Conservation (phyloP, 1,140 invertebrate species). For the Charaxes varanes region DNA sequence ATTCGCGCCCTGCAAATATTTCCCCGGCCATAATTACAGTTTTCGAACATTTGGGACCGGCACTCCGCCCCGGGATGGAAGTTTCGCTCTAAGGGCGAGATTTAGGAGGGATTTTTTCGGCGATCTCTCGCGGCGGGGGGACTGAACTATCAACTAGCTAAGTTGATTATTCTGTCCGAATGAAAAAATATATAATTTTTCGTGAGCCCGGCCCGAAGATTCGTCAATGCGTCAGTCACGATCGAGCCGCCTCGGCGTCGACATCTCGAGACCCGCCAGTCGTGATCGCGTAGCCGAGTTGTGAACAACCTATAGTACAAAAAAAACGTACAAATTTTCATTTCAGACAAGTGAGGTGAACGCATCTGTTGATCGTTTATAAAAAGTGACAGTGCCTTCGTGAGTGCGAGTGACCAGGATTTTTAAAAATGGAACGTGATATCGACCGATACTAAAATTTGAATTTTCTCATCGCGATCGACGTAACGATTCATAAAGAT, state of each 20-base stretch:
- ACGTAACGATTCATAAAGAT: conserved; percentile 36
- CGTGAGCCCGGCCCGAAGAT: conserved; percentile 57
- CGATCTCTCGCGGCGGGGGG: conserved; percentile 31
- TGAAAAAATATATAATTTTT: conserved; percentile 71
- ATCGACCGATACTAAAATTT: conserved; percentile 25
- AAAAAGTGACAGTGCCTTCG: conserved; percentile 53
- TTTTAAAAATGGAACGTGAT: conserved; percentile 38
- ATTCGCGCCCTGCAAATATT: conserved; percentile 36
- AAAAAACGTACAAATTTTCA: conserved; percentile 65
- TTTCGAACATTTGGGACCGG: conserved; percentile 14
- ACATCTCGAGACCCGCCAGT: conserved; percentile 50
- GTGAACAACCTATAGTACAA: conserved; percentile 71
- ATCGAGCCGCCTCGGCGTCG: conserved; percentile 48
- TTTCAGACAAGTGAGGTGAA: conserved; percentile 53
- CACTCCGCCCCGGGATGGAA: background rate
- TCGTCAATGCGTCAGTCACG: conserved; percentile 67
- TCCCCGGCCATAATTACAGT: conserved; percentile 23
- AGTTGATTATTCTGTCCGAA: conserved; percentile 65
- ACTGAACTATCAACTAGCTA: conserved; percentile 55
- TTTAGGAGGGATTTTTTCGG: conserved; percentile 32
- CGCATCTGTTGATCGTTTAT: conserved; percentile 27
- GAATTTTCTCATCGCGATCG: conserved; percentile 23
- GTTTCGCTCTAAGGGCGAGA: conserved; percentile 17
- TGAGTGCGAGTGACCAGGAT: conserved; percentile 37
- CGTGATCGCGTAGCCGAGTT: conserved; percentile 47